phyloP scores from a whole-genome alignment of 2,113 vertebrate genomes.

The Machaerirhynchus nigripectus region DNA sequence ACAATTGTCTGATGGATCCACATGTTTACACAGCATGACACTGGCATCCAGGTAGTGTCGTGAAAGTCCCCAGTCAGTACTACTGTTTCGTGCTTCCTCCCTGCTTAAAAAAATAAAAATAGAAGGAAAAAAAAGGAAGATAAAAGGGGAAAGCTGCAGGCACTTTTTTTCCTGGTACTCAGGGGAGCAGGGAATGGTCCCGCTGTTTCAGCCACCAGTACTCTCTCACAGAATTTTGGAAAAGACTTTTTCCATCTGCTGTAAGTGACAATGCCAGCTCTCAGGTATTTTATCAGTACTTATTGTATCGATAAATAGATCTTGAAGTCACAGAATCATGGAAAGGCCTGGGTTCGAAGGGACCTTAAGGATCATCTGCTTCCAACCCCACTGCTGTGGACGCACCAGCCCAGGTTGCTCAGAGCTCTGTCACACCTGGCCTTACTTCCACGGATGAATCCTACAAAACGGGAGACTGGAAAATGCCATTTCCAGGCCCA shows the following conservation, averaged over 20 bases:
- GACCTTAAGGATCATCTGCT: background rate
- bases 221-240: background rate
- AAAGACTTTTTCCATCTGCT: background rate
- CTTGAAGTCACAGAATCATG: background rate
- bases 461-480: background rate
- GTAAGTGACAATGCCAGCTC: background rate
- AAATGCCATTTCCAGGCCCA: background rate
- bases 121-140: too few relatives aligned
- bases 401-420: background rate
- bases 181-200: background rate
- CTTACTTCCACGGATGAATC: background rate
- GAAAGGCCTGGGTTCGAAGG: background rate
- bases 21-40: slow-evolving; percentile 41
- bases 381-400: background rate
- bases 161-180: background rate
- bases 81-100: background rate
- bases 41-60: background rate
- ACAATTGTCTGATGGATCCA: slow-evolving; percentile 27
- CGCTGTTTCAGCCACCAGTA: background rate
- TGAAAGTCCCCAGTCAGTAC: background rate
- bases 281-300: background rate
- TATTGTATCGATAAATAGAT: background rate
- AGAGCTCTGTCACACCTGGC: background rate
- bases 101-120: background rate
- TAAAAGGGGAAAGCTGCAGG: background rate